Evolutionary conservation across 2,888 invertebrate genomes (phyloP).

Genomic region (Malacosoma neustria): DNA sequence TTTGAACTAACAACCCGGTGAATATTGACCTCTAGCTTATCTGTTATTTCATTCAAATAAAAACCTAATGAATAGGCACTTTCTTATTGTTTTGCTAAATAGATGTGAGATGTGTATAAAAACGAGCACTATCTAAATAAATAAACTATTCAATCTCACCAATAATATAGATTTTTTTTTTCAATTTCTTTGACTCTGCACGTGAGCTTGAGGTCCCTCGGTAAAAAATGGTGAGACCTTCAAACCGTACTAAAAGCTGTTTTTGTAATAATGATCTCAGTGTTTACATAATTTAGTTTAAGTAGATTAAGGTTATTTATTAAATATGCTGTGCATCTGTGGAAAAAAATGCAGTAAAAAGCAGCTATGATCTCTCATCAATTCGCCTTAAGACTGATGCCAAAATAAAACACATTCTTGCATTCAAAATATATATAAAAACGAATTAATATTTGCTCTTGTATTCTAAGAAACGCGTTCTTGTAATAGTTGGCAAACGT

Average conservation of each 20-base stretch:
- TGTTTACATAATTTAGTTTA: slow-evolving; percentile 54
- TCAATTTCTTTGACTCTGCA: slow-evolving; percentile 45
- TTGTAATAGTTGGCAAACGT: no score
- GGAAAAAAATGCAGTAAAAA: slow-evolving; percentile 11
- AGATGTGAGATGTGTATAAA: not conserved
- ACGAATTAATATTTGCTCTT: no score
- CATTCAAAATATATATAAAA: no score
- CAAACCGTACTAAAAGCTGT: slow-evolving; percentile 31
- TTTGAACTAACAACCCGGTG: no score
- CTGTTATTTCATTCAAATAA: no score
- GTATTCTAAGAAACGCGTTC: no score
- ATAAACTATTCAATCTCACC: slow-evolving; percentile 40
- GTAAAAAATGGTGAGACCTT: slow-evolving; percentile 11
- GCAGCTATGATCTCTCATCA: slow-evolving; percentile 49
- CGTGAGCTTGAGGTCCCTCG: slow-evolving; percentile 41
- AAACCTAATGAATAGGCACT: no score
- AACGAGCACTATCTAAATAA: slow-evolving; percentile 17
- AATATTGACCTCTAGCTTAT: no score
- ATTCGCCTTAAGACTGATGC: slow-evolving; percentile 42
- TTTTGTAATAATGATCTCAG: slow-evolving; percentile 66
- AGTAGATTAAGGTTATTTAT: slow-evolving; percentile 59
- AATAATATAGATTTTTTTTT: slow-evolving; percentile 30
- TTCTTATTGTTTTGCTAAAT: not conserved
- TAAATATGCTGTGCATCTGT: slow-evolving; percentile 22
- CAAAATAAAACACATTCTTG: no score